These are phyloP conservation scores for Harpagifer antarcticus DNA, from an alignment of 2,797 vertebrate species.

Conservation along the genomic window DNA sequence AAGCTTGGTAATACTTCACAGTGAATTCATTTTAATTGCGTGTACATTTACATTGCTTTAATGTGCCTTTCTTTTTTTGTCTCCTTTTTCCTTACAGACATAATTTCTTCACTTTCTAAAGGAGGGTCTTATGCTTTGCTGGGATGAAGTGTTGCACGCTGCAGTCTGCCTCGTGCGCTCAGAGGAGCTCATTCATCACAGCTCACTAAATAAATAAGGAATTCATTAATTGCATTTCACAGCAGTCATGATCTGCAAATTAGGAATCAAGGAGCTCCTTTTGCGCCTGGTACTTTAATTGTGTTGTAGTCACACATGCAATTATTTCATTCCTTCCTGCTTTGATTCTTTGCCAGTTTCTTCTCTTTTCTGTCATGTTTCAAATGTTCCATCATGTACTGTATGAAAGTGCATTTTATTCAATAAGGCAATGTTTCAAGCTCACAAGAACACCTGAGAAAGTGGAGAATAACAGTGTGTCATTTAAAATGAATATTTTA, in stretches of 20 bases:
- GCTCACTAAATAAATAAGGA: constrained; percentile 74
- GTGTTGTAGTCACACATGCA: constrained; percentile 53
- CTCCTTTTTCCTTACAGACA: constrained; percentile 9
- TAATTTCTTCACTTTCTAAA: constrained; percentile 14
- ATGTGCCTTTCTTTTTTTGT: constrained; percentile 13
- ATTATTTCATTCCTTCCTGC: constrained; percentile 43
- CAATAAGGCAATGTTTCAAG: constrained; percentile 13
- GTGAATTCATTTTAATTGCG: constrained; percentile 20
- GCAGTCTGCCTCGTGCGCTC: constrained; percentile 30
- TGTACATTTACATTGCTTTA: constrained; percentile 50
- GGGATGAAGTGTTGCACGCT: background rate
- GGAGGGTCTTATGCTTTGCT: constrained; percentile 2
- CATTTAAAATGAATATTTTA: constrained; percentile 33
- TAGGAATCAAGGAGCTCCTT: constrained; percentile 65
- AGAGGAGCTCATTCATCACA: constrained; percentile 55
- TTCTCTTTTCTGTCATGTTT: constrained; percentile 18
- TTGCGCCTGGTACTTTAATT: constrained; percentile 44
- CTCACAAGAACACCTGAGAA: background rate
- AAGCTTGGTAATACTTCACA: constrained; percentile 2
- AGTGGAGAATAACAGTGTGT: constrained; percentile 16
- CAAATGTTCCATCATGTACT: background rate
- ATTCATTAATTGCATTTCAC: constrained; percentile 76
- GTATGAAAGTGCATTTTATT: constrained; percentile 10
- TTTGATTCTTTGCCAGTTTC: constrained; percentile 26
- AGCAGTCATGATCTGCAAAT: constrained; percentile 72